These are phyloP conservation scores for Dyspetes luteomarginatus DNA, from an alignment of 2,888 invertebrate species.

Conservation along the genomic window DNA sequence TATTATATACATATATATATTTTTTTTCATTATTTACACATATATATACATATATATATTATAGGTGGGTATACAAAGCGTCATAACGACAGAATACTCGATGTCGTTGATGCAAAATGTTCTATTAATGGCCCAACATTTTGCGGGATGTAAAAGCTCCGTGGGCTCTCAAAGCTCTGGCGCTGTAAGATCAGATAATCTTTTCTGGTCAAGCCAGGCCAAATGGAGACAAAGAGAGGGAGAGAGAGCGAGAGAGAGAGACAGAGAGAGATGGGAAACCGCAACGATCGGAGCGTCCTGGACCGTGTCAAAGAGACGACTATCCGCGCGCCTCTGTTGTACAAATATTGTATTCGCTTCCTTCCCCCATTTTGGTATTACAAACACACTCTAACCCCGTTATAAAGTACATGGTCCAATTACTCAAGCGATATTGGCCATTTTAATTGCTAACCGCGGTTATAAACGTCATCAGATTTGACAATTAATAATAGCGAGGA, in stretches of 20 bases:
- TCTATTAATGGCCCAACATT: not conserved
- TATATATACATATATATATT: too few species aligned
- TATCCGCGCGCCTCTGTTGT: not conserved
- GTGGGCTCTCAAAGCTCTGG: not conserved
- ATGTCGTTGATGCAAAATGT: not conserved
- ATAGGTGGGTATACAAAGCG: not conserved
- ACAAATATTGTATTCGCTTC: not conserved
- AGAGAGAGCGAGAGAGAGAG: not conserved
- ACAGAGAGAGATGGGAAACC: not conserved
- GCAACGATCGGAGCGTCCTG: too few species aligned
- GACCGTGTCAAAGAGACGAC: not conserved
- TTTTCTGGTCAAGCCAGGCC: too few species aligned
- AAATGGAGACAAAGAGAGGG: too few species aligned
- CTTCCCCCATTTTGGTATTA: not conserved
- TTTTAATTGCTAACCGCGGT: constrained; percentile 35
- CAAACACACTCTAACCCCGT: not conserved
- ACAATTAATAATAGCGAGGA: constrained; percentile 56
- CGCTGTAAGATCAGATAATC: too few species aligned
- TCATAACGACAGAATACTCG: not conserved
- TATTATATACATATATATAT: too few species aligned
- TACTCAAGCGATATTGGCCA: constrained; percentile 12
- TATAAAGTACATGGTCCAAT: not conserved
- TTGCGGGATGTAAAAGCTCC: not conserved
- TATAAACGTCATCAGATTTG: constrained; percentile 54
- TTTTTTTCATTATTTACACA: too few species aligned